These are phyloP conservation scores for Wasmannia auropunctata DNA, from an alignment of 1,140 invertebrate species.

Conservation along the genomic window DNA sequence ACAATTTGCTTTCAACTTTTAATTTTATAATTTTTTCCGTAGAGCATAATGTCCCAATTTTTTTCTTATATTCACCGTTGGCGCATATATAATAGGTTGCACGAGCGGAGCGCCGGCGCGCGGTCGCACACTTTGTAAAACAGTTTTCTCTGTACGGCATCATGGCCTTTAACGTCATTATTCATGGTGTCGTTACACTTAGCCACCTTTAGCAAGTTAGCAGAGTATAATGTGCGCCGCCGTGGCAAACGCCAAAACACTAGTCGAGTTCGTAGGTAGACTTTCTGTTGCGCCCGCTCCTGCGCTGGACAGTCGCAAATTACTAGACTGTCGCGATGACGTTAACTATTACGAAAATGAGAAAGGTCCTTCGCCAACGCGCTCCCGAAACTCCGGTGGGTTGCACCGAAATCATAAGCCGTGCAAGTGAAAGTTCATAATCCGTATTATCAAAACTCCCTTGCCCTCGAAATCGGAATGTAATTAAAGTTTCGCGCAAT, in stretches of 20 bases:
- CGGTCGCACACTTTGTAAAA: conserved; percentile 35
- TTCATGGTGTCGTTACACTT: conserved; percentile 51
- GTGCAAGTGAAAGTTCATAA: conserved; percentile 51
- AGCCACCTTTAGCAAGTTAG: conserved; percentile 56
- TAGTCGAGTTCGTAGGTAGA: conserved; percentile 51
- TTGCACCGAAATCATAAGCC: conserved; percentile 40
- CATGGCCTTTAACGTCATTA: conserved; percentile 46
- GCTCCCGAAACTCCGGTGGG: conserved; percentile 41
- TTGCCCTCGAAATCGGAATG: conserved; percentile 7
- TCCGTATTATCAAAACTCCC: conserved; percentile 22
- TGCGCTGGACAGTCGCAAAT: conserved; percentile 62
- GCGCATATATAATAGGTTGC: neutral
- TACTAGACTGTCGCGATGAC: conserved; percentile 54
- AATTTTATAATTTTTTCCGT: neutral
- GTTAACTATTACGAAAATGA: conserved; percentile 60
- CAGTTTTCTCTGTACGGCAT: conserved; percentile 37
- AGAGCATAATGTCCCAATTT: neutral
- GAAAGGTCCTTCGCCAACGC: conserved; percentile 46
- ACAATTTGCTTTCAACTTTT: neutral
- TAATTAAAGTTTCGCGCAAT: conserved; percentile 1
- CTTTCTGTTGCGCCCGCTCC: conserved; percentile 33
- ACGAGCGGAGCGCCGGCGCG: too few species aligned
- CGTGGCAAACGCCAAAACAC: conserved; percentile 51
- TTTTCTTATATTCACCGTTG: conserved; percentile 9
- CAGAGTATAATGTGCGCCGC: conserved; percentile 34